Evolutionary conservation across 1,140 invertebrate species (phyloP).

Genomic region (Paraescarpia echinospica): DNA sequence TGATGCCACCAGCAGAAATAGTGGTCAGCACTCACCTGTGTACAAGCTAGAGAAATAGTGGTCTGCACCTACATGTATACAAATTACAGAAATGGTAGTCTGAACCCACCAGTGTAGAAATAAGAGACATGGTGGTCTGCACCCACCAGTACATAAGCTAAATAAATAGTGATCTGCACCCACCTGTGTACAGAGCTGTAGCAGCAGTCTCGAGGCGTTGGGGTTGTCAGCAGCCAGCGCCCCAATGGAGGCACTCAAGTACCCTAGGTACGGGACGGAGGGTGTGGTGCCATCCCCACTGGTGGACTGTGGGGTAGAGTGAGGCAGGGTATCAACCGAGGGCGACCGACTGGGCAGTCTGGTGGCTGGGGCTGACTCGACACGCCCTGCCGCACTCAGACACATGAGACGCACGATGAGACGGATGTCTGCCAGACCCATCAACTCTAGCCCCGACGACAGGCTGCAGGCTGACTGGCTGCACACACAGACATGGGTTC

Average conservation of each 20-base stretch:
- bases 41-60: not conserved
- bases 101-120: no score
- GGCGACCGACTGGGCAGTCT: not conserved
- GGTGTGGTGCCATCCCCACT: conserved; percentile 30
- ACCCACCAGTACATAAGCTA: no score
- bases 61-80: conserved; percentile 61
- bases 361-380: not conserved
- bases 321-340: not conserved
- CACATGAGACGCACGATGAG: conserved; percentile 69
- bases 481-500: conserved; percentile 23
- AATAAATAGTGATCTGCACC: conserved; percentile 19
- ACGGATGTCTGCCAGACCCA: conserved; percentile 66
- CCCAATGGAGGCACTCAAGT: conserved; percentile 64
- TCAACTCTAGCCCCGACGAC: conserved; percentile 62
- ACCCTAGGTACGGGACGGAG: conserved; percentile 56
- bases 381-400: conserved; percentile 64
- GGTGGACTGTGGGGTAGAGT: not conserved
- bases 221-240: conserved; percentile 64
- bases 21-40: no score
- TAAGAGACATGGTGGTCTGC: no score
- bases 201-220: conserved; percentile 63
- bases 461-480: conserved; percentile 62
- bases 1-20: no score
- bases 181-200: conserved; percentile 68
- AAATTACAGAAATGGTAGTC: no score